phyloP scores from a whole-genome alignment of 2,888 invertebrate species.

The Tuta absoluta region DNA sequence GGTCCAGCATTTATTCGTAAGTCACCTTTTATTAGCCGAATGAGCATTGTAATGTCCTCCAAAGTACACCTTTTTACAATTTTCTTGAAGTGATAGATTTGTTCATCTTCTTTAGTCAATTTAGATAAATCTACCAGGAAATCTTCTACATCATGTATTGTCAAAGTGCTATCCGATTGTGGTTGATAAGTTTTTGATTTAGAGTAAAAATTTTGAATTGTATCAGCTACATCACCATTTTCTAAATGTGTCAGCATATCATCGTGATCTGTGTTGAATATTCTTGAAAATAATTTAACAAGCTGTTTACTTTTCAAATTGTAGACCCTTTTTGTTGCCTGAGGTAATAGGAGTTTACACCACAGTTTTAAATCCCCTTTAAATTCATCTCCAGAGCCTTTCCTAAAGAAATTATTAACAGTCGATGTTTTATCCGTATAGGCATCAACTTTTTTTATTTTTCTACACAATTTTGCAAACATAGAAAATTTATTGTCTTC shows the following conservation, averaged over 20 bases:
- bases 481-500: slow-evolving; percentile 88
- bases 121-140: slow-evolving; percentile 87
- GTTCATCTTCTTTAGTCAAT: slow-evolving; percentile 93
- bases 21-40: slow-evolving; percentile 95
- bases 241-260: slow-evolving; percentile 93
- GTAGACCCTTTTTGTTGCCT: slow-evolving; percentile 91
- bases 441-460: slow-evolving; percentile 88
- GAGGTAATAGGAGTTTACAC: slow-evolving; percentile 92
- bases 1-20: slow-evolving; percentile 95
- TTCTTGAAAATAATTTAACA: slow-evolving; percentile 91
- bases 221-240: slow-evolving; percentile 94
- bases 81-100: slow-evolving; percentile 86
- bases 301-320: slow-evolving; percentile 96
- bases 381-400: slow-evolving; percentile 84
- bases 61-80: slow-evolving; percentile 88
- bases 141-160: slow-evolving; percentile 88
- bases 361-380: slow-evolving; percentile 89
- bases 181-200: slow-evolving; percentile 82
- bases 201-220: slow-evolving; percentile 89
- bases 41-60: slow-evolving; percentile 91
- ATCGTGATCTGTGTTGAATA: slow-evolving; percentile 87
- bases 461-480: slow-evolving; percentile 89
- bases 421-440: slow-evolving; percentile 91
- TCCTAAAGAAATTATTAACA: slow-evolving; percentile 84
- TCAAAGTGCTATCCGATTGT: slow-evolving; percentile 84